Conservation (phyloP, 2,113 vertebrate species). For the Bubalus kerabau region DNA sequence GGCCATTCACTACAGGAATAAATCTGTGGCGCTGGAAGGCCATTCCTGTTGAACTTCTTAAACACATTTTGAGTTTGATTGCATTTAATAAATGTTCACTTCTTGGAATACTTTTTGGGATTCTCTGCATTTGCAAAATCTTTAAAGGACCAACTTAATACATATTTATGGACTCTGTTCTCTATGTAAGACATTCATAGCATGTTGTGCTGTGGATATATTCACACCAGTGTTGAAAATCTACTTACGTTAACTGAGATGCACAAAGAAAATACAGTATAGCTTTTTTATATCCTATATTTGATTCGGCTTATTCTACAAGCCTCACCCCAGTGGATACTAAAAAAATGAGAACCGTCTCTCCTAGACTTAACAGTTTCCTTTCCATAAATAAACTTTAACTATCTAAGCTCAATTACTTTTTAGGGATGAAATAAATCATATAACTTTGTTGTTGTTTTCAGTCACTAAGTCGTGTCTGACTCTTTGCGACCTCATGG, state of each 20-base stretch:
- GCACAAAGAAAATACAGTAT: neutral
- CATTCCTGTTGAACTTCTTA: neutral
- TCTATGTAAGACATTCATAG: neutral
- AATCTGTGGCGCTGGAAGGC: neutral
- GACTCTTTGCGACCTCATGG: neutral
- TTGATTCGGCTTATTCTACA: neutral
- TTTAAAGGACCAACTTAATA: neutral
- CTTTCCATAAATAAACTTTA: neutral
- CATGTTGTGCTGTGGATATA: neutral
- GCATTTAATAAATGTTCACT: neutral
- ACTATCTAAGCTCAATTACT: neutral
- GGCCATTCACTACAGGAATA: fast-evolving
- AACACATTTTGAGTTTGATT: neutral
- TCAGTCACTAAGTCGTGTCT: neutral
- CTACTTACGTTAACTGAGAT: neutral
- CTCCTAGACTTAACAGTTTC: neutral
- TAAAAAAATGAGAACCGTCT: neutral
- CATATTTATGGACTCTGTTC: conserved; percentile 31
- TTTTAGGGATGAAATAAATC: too few species aligned
- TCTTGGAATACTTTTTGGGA: neutral
- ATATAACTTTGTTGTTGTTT: neutral
- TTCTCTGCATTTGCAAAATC: neutral
- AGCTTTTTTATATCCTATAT: neutral
- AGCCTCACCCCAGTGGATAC: neutral
- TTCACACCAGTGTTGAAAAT: conserved; percentile 6